Evolutionary conservation across 2,888 invertebrate genomes (phyloP).

Genomic region (Lithophane semibrunnea): DNA sequence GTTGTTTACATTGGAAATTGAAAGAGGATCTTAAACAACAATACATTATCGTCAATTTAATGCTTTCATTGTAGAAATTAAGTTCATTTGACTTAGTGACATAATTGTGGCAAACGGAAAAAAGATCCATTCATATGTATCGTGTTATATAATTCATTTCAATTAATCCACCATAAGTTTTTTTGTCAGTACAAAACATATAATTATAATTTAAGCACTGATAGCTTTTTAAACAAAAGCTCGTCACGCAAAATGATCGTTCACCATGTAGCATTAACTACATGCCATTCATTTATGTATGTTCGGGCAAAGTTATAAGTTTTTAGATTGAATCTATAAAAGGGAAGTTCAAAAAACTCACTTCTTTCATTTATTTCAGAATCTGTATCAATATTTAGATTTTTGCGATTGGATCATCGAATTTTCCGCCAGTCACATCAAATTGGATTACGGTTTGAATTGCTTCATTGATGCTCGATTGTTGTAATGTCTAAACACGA

Average conservation of each 20-base stretch:
- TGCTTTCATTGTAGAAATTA: background rate
- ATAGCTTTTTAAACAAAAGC: constrained; percentile 52
- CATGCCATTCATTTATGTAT: constrained; percentile 7
- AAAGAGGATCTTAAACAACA: constrained; percentile 15
- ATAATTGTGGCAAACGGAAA: background rate
- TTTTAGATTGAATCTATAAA: constrained; percentile 23
- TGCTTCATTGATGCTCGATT: constrained; percentile 26
- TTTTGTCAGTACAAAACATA: constrained; percentile 13
- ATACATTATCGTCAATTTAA: background rate
- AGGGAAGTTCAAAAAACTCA: constrained; percentile 48
- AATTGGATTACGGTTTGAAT: constrained; percentile 20
- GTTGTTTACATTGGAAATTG: constrained; percentile 13
- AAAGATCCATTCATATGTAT: background rate
- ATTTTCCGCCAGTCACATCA: constrained; percentile 18
- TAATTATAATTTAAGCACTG: constrained; percentile 14
- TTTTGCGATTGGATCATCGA: constrained; percentile 22
- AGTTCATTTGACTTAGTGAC: background rate
- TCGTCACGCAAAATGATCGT: constrained; percentile 51
- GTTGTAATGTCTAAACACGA: constrained; percentile 24
- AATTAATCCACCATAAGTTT: background rate
- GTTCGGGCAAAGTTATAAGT: constrained; percentile 11
- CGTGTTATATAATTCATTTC: background rate
- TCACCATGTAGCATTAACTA: constrained; percentile 24
- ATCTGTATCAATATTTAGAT: constrained; percentile 16
- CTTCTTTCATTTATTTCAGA: constrained; percentile 19